Base-by-base conservation (phyloP, 1,140 invertebrate species). In the Bactericera cockerelli region DNA sequence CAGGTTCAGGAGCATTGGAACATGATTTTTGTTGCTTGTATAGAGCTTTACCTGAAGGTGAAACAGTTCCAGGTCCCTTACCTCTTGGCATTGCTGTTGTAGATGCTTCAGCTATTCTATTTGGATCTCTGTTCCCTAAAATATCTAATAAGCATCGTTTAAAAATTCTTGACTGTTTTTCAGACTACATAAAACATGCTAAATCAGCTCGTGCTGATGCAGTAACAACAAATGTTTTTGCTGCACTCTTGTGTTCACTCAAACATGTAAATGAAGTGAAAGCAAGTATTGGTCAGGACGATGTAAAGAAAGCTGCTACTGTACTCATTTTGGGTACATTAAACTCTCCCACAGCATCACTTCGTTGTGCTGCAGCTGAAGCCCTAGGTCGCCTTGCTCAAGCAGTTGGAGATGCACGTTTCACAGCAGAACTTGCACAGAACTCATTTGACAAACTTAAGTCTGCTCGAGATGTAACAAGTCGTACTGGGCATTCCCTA, bases 81-180 rank as follows among this genome's bases (percentile, higher is more conserved):
- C 95, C 95, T 0, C 74, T 98, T 2, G 92, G 93, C n/a, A 92
- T 98, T 10, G 89, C 93, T 21, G 93, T 98, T 4, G 95, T 99
- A 58, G 94, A 99, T 72, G 82, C 88, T 63, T 89, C 94, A 1
- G 91, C 98, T 0, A 77, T 81, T 2, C 74, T 98, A 1, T 99
- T 97, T 75, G 94, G 93, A 19, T 80, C 87, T 65, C 86, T 98
- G 42, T 98, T 98, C 69, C 87, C 92, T 1, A 80, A 87, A 57
- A 91, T 98, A 4, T 87, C 91, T 2, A 89, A 93, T 67, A 98
- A 98, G 68, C 94, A 99, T 73, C 71, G 93, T 61, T 74, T 95
- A 36, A 93, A 99, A 75, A 95, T 99, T 85, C 72, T 99, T 31
- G 89, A 95, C 60, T 95, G 99, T 70, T 99, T 99, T 68, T 80